Evolutionary conservation across 2,113 vertebrate species (phyloP).

Genomic region (Apodemus speciosus): DNA sequence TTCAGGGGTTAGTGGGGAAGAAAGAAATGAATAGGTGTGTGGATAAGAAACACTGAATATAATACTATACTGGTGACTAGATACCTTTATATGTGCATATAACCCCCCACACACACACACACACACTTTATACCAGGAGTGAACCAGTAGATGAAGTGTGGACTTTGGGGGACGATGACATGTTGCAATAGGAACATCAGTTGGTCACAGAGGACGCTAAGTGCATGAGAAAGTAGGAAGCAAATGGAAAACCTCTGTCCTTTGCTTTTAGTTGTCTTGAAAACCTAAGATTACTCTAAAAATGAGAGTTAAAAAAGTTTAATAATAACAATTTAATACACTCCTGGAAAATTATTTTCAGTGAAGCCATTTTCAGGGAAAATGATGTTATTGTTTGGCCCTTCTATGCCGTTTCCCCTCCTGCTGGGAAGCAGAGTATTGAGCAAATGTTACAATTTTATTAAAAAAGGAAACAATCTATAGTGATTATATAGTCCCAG

Average conservation of each 20-base stretch:
- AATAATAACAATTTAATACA: background rate
- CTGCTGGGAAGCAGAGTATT: background rate
- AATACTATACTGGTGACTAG: too few relatives aligned
- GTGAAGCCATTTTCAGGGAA: constrained; percentile 6
- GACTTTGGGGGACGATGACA: background rate
- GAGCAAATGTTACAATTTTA: constrained; percentile 37
- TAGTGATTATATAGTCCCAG: background rate
- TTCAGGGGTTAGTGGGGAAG: background rate
- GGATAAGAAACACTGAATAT: background rate
- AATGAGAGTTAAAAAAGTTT: background rate
- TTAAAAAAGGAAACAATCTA: constrained; percentile 57
- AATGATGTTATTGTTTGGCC: background rate
- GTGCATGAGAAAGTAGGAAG: background rate
- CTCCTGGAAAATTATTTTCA: background rate
- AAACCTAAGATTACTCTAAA: background rate
- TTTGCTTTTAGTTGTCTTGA: background rate
- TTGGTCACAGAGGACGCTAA: background rate
- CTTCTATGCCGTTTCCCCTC: background rate
- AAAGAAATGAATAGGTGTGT: background rate
- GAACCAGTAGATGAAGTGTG: background rate
- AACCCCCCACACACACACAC: background rate
- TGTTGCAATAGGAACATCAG: background rate
- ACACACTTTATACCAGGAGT: background rate
- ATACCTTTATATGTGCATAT: background rate
- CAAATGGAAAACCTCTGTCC: background rate